Conservation (phyloP, 2,113 vertebrate genomes). For the Pyrgilauda ruficollis region DNA sequence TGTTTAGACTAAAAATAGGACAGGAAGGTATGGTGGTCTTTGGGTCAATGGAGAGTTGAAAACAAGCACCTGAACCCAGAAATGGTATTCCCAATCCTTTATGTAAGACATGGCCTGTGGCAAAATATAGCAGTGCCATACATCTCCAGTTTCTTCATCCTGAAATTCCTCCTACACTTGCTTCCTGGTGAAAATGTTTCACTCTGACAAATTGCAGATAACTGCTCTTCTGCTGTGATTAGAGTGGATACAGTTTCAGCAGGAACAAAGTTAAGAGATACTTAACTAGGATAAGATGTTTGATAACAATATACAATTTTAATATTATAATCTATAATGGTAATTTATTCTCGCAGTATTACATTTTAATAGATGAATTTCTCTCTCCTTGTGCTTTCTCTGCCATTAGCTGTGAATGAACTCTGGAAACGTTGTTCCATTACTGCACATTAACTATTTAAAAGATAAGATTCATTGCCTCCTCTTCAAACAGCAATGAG, state of each 20-base stretch:
- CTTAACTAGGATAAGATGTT: not conserved
- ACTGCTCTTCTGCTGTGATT: not conserved
- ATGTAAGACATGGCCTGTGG: not conserved
- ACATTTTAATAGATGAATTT: not conserved
- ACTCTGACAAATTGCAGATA: not conserved
- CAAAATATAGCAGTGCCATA: not conserved
- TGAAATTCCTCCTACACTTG: not conserved
- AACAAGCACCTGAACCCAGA: not conserved
- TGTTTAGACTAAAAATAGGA: not conserved
- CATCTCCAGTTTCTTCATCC: not conserved
- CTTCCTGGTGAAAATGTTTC: not conserved
- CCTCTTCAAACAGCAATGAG: not conserved
- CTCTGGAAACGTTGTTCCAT: not conserved
- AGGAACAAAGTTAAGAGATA: not conserved
- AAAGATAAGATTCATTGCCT: not conserved
- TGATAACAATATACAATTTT: not conserved
- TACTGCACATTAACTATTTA: slow-evolving; percentile 1
- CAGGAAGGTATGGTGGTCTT: not conserved
- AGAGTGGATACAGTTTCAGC: not conserved
- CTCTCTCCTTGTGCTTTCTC: not conserved
- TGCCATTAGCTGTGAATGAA: not conserved
- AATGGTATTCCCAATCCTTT: not conserved
- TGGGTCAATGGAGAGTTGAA: not conserved
- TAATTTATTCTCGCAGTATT: not conserved
- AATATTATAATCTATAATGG: not conserved